Percentiles rank a stretch among this genome's conserved stretches.
Evolutionary conservation across 2,113 vertebrate species (phyloP).

Genomic region (Phoxinus phoxinus): DNA sequence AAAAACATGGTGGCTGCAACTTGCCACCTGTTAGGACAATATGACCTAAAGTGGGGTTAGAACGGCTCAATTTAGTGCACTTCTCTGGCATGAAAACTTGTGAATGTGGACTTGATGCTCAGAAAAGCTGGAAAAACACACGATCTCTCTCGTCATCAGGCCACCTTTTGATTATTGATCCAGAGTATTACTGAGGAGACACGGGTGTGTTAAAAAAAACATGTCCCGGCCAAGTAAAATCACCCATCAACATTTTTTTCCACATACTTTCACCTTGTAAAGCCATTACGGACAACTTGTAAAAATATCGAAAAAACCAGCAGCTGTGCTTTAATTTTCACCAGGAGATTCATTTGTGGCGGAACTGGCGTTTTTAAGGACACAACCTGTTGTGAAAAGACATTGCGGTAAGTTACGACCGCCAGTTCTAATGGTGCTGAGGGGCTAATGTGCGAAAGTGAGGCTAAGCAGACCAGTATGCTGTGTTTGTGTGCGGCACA

Average conservation of each 20-base stretch:
- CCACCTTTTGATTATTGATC: constrained; percentile 76
- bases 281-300: constrained; percentile 56
- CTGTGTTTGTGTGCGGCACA: constrained; percentile 4
- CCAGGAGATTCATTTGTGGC: constrained; percentile 70
- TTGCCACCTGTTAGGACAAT: constrained; percentile 82
- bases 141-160: constrained; percentile 75
- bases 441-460: constrained; percentile 69
- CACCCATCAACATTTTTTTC: constrained; percentile 18
- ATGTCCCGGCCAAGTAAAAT: constrained; percentile 31
- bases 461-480: constrained; percentile 30
- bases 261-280: constrained; percentile 45
- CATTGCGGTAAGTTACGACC: constrained; percentile 73
- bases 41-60: constrained; percentile 85
- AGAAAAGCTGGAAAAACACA: constrained; percentile 58
- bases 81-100: background rate
- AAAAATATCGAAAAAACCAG: constrained; percentile 71
- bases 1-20: constrained; percentile 71
- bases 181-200: constrained; percentile 63
- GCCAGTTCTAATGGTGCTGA: constrained; percentile 72
- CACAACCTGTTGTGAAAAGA: constrained; percentile 66
- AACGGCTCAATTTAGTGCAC: constrained; percentile 82
- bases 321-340: constrained; percentile 69
- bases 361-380: constrained; percentile 71
- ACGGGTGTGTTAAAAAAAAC: constrained; percentile 24
- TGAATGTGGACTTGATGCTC: background rate